Percentiles rank a stretch among this genome's conserved stretches.
Conservation (phyloP, 2,888 invertebrate species). For the Phasia obesa region DNA sequence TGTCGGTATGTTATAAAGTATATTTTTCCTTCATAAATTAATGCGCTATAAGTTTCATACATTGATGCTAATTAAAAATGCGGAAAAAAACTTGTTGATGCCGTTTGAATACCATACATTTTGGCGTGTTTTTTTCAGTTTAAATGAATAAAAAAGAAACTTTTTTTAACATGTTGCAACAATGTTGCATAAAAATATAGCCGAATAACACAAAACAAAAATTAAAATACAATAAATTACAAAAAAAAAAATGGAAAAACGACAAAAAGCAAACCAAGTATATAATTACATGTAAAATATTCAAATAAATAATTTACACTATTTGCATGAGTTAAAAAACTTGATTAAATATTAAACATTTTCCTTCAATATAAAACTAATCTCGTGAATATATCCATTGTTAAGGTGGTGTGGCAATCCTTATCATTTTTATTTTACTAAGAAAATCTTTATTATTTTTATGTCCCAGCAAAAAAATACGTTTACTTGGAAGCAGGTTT, state of each 20-base stretch:
- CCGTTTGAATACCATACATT: not conserved
- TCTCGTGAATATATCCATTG: too few relatives aligned
- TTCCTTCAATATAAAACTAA: too few relatives aligned
- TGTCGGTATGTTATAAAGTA: not conserved
- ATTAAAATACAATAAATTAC: constrained; percentile 41
- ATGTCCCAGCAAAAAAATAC: too few relatives aligned
- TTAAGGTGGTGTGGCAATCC: too few relatives aligned
- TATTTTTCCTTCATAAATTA: constrained; percentile 21
- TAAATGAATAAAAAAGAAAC: constrained; percentile 9
- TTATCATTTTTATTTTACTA: too few relatives aligned
- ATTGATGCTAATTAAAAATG: constrained; percentile 61
- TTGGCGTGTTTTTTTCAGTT: not conserved
- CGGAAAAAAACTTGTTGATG: constrained; percentile 49
- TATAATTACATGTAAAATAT: constrained; percentile 36
- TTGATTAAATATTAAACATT: constrained; percentile 11
- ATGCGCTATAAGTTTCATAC: constrained; percentile 18
- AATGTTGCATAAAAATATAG: constrained; percentile 40
- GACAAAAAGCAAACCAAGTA: constrained; percentile 17
- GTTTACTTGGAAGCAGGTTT: too few relatives aligned
- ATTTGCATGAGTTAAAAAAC: constrained; percentile 35
- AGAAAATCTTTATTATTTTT: too few relatives aligned
- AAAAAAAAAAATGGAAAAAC: constrained; percentile 16
- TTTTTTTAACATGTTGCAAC: constrained; percentile 54
- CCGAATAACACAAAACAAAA: not conserved
- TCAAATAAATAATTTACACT: constrained; percentile 48